These are phyloP conservation scores for Raja brachyura DNA, from an alignment of 2,113 vertebrate genomes.

Conservation along the genomic window DNA sequence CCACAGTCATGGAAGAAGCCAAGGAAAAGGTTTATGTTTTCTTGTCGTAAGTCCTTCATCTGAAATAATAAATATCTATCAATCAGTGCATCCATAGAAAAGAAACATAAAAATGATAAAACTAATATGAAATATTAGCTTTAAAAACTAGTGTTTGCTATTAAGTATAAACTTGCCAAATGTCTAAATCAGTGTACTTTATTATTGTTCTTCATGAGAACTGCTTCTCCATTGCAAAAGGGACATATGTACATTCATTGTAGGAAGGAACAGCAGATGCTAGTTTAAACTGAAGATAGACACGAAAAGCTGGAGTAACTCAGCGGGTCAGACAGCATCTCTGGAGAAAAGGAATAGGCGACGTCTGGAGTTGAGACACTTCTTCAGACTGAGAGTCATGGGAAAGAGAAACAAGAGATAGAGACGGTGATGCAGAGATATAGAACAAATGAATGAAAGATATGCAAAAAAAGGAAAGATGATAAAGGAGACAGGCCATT, in stretches of 20 bases:
- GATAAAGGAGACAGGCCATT: too few species aligned
- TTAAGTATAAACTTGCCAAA: background rate
- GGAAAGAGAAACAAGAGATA: too few species aligned
- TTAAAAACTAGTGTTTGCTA: background rate
- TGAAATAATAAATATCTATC: slow-evolving; percentile 40
- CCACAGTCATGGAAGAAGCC: slow-evolving; percentile 68
- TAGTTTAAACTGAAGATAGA: too few species aligned
- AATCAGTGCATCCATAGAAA: background rate
- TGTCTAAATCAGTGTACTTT: background rate
- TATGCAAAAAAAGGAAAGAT: too few species aligned
- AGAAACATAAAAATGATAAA: background rate
- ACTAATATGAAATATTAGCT: background rate
- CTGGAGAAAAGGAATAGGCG: too few species aligned
- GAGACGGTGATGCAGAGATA: too few species aligned
- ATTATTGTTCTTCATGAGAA: background rate
- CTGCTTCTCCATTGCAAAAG: background rate
- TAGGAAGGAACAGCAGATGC: too few species aligned
- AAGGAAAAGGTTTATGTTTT: slow-evolving; percentile 66
- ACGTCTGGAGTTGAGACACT: too few species aligned
- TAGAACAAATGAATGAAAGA: too few species aligned
- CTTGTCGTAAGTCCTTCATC: slow-evolving; percentile 70
- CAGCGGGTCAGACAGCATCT: too few species aligned
- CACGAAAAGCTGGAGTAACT: too few species aligned
- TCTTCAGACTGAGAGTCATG: too few species aligned
- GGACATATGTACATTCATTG: background rate